Evolutionary conservation across 2,113 vertebrate species (phyloP).

Genomic region (Motacilla alba): DNA sequence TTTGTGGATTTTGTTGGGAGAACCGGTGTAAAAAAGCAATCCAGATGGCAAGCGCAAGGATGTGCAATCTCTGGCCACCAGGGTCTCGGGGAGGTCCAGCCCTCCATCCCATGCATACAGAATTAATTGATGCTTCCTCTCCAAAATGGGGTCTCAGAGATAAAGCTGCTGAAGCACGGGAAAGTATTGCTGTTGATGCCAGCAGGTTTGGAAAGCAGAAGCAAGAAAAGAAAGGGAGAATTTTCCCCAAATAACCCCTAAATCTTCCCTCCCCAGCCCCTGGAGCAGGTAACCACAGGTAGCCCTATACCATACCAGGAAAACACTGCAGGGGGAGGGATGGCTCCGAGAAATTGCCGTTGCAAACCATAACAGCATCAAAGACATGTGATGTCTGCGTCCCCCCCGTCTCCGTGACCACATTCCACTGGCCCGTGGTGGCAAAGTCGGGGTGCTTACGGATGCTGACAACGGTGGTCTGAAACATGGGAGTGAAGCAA

Average conservation of each 20-base stretch:
- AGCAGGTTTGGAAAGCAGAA: not conserved
- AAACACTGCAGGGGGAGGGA: conserved; percentile 76
- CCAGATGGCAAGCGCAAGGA: not conserved
- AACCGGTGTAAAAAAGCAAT: not conserved
- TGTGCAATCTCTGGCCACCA: not conserved
- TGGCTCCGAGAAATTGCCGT: conserved; percentile 72
- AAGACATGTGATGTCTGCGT: conserved; percentile 70
- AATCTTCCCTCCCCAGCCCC: not conserved
- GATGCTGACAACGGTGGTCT: conserved; percentile 80
- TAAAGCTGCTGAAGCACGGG: not conserved
- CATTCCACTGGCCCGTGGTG: conserved; percentile 79
- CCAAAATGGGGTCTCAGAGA: not conserved
- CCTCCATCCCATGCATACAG: not conserved
- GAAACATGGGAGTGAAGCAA: not conserved
- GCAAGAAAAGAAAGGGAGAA: not conserved
- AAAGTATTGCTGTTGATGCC: not conserved
- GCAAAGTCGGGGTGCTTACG: conserved; percentile 72
- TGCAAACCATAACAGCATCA: conserved; percentile 86
- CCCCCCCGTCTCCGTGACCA: conserved; percentile 73
- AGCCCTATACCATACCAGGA: conserved; percentile 63
- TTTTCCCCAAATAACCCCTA: not conserved
- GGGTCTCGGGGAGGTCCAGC: accelerated
- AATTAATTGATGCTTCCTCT: not conserved
- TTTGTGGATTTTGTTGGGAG: not conserved
- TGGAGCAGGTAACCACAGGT: not conserved